phyloP scores from a whole-genome alignment of 2,888 invertebrate genomes.

The Zygaena filipendulae region DNA sequence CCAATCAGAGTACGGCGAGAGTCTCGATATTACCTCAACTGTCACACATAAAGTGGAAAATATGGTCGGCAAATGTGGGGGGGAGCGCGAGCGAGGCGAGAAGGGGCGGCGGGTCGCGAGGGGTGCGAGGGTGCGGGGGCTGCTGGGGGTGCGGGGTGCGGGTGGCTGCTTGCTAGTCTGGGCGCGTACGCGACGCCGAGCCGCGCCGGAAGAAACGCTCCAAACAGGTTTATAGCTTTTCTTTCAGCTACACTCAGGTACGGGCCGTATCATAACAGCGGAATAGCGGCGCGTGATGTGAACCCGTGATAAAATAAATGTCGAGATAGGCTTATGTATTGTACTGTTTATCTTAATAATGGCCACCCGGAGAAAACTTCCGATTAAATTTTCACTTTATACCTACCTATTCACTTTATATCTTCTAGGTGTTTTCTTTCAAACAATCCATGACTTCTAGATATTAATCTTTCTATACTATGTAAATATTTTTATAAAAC shows the following conservation, averaged over 20 bases:
- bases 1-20: constrained; percentile 69
- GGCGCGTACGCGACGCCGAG: constrained; percentile 22
- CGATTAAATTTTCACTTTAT: constrained; percentile 54
- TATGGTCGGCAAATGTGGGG: constrained; percentile 68
- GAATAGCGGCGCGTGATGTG: constrained; percentile 69
- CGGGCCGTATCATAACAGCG: constrained; percentile 68
- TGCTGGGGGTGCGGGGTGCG: constrained; percentile 45
- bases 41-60: constrained; percentile 72
- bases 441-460: too few relatives aligned
- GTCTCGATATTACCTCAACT: constrained; percentile 72
- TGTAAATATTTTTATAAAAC: too few relatives aligned
- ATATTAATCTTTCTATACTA: too few relatives aligned
- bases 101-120: too few relatives aligned
- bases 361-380: constrained; percentile 62
- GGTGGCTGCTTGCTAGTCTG: constrained; percentile 17
- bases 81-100: constrained; percentile 26
- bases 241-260: constrained; percentile 68
- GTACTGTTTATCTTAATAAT: constrained; percentile 70
- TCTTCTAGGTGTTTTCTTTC: too few relatives aligned
- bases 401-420: too few relatives aligned
- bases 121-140: constrained; percentile 26
- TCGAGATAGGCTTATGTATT: constrained; percentile 70
- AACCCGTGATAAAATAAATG: constrained; percentile 69
- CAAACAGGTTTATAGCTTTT: constrained; percentile 70
- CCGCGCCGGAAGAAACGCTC: constrained; percentile 62